A percentile compares a stretch with the other conserved stretches of the same genome.
These are phyloP conservation scores for Halcyon senegalensis DNA, from an alignment of 2,113 vertebrate species.

Conservation along the genomic window DNA sequence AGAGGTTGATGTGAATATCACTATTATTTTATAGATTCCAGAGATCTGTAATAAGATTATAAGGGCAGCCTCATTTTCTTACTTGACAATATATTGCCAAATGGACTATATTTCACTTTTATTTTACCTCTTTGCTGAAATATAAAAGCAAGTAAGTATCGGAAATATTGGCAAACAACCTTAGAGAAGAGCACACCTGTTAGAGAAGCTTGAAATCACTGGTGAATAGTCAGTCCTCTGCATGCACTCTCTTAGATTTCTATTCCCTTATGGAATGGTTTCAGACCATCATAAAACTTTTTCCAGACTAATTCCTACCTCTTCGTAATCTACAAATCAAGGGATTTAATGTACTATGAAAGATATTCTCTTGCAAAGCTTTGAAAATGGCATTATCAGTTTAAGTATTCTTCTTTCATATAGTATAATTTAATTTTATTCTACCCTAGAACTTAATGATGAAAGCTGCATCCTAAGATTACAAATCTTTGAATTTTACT, in stretches of 20 bases:
- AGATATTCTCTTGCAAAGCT: neutral
- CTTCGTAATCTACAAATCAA: conserved; percentile 1
- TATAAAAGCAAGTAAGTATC: neutral
- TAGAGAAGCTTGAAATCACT: neutral
- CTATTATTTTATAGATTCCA: neutral
- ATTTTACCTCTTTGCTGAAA: neutral
- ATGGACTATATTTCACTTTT: neutral
- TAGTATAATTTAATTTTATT: conserved; percentile 48
- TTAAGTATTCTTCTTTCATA: conserved; percentile 11
- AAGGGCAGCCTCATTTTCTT: neutral
- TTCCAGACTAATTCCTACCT: neutral
- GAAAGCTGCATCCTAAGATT: conserved; percentile 10
- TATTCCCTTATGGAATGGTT: neutral
- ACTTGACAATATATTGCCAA: neutral
- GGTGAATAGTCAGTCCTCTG: neutral
- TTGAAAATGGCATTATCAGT: conserved; percentile 26
- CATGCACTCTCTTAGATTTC: neutral
- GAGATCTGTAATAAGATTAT: neutral
- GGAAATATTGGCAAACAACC: neutral
- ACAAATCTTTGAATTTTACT: conserved; percentile 31
- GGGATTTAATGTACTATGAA: conserved; percentile 5
- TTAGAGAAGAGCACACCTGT: neutral
- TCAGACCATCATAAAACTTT: neutral
- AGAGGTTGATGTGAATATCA: neutral
- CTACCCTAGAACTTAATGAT: neutral